phyloP scores from a whole-genome alignment of 2,113 vertebrate genomes.

The Pachyramphus minor region DNA sequence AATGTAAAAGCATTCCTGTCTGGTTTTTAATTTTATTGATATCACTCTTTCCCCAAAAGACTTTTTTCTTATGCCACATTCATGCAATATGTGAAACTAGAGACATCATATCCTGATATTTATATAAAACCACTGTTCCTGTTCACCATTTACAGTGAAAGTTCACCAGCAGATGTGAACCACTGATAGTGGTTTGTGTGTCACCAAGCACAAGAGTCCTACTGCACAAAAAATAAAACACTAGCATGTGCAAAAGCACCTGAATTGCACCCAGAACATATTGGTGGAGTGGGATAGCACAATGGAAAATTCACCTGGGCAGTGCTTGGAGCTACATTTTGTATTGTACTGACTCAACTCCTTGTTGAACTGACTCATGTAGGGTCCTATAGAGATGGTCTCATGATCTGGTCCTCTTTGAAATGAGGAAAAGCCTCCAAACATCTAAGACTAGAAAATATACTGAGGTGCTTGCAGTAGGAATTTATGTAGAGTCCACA shows the following conservation, averaged over 20 bases:
- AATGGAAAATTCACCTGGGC: not conserved
- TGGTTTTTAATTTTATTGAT: not conserved
- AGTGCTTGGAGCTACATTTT: not conserved
- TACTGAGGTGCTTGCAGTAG: slow-evolving; percentile 54
- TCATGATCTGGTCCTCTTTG: not conserved
- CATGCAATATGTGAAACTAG: not conserved
- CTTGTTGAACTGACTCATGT: not conserved
- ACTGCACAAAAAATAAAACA: not conserved
- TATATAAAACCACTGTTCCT: not conserved
- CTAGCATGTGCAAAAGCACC: not conserved
- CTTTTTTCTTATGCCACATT: not conserved
- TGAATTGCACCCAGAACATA: not conserved
- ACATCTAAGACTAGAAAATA: not conserved
- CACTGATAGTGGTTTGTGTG: fast-evolving
- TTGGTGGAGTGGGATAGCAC: not conserved
- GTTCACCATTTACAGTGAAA: not conserved
- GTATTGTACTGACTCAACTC: not conserved
- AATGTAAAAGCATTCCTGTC: not conserved
- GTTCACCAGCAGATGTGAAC: not conserved
- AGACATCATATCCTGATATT: not conserved
- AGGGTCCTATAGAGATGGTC: fast-evolving
- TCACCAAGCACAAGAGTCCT: not conserved
- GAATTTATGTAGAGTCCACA: slow-evolving; percentile 68
- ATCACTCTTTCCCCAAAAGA: not conserved
- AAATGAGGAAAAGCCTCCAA: not conserved